These are phyloP conservation scores for Phalloptychus januarius DNA, from an alignment of 2,797 vertebrate genomes.

Conservation along the genomic window DNA sequence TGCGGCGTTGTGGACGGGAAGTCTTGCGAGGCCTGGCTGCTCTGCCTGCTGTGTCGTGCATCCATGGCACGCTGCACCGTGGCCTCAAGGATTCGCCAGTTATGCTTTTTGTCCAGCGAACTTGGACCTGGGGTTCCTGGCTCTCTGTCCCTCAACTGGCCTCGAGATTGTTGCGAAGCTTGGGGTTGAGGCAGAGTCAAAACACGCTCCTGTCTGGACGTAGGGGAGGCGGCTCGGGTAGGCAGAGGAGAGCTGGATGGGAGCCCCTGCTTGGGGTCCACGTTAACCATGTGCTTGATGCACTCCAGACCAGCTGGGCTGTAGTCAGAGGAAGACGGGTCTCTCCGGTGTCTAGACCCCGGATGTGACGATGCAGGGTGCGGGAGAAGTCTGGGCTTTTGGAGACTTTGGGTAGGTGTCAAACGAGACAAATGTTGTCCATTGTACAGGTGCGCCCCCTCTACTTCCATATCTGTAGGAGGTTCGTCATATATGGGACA, in stretches of 20 bases:
- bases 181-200: conserved; percentile 59
- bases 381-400: conserved; percentile 84
- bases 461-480: conserved; percentile 90
- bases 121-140: conserved; percentile 64
- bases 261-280: conserved; percentile 81
- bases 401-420: conserved; percentile 80
- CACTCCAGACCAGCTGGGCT: conserved; percentile 91
- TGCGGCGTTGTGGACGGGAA: conserved; percentile 79
- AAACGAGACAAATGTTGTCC: conserved; percentile 70
- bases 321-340: conserved; percentile 85
- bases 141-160: conserved; percentile 69
- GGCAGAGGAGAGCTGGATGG: conserved; percentile 69
- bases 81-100: conserved; percentile 86
- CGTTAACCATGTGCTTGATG: conserved; percentile 92
- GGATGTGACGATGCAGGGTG: conserved; percentile 76
- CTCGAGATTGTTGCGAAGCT: conserved; percentile 63
- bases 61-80: conserved; percentile 88
- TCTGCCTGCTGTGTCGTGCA: conserved; percentile 86
- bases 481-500: conserved; percentile 91
- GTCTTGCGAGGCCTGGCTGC: conserved; percentile 87
- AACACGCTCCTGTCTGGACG: conserved; percentile 59
- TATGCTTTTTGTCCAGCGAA: conserved; percentile 87
- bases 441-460: conserved; percentile 77
- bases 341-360: conserved; percentile 80
- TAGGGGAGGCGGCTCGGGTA: conserved; percentile 67